phyloP scores from a whole-genome alignment of 2,888 invertebrate species.

The Corythucha ciliata region DNA sequence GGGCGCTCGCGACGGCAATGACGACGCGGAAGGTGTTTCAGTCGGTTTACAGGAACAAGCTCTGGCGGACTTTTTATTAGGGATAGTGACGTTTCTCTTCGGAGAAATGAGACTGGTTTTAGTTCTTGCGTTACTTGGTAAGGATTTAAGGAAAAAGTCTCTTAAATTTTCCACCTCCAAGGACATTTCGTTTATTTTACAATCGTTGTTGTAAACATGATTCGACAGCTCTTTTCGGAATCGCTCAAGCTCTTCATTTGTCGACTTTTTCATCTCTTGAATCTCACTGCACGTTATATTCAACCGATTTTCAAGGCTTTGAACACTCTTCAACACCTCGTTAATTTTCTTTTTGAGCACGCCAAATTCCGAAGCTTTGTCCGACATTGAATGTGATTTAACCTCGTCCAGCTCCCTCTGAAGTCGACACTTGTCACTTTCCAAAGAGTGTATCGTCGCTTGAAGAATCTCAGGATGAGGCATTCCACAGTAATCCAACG shows the following conservation, averaged over 20 bases:
- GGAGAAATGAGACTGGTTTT: too few relatives aligned
- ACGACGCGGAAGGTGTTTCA: too few relatives aligned
- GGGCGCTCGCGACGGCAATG: too few relatives aligned
- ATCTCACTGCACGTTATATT: too few relatives aligned
- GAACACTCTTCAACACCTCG: not conserved
- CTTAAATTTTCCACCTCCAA: not conserved
- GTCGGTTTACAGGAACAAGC: too few relatives aligned
- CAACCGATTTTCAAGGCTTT: too few relatives aligned
- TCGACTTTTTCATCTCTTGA: not conserved
- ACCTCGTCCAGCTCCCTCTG: slow-evolving; percentile 17
- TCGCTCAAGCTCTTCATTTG: not conserved
- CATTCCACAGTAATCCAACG: slow-evolving; percentile 47
- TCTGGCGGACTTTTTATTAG: too few relatives aligned
- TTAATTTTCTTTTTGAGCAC: slow-evolving; percentile 2
- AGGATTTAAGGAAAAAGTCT: too few relatives aligned
- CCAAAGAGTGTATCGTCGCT: slow-evolving; percentile 45
- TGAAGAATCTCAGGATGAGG: slow-evolving; percentile 47
- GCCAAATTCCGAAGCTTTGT: not conserved
- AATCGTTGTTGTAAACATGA: not conserved
- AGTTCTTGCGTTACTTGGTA: too few relatives aligned
- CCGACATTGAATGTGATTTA: not conserved
- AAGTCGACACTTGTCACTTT: slow-evolving; percentile 43
- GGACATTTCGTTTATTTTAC: not conserved
- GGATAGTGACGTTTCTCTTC: too few relatives aligned
- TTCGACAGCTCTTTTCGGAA: slow-evolving; percentile 7